Conservation (phyloP, 2,113 vertebrate genomes). For the Dermatemys mawii region DNA sequence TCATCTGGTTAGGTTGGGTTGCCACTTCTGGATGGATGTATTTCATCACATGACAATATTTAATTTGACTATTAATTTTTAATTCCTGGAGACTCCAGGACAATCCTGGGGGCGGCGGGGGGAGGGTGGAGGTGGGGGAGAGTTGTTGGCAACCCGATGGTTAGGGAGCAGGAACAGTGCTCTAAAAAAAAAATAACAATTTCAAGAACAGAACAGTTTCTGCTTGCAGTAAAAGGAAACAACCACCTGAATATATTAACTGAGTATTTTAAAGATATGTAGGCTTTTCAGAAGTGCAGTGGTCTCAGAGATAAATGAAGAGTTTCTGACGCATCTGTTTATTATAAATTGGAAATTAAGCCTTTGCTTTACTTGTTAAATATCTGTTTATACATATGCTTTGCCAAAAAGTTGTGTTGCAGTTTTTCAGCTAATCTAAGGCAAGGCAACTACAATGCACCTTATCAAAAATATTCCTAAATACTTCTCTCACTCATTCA, state of each 20-base stretch:
- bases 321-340: background rate
- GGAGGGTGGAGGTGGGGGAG: no score
- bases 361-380: conserved; percentile 1
- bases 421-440: conserved; percentile 45
- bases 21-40: no score
- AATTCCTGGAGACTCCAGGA: no score
- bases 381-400: conserved; percentile 3
- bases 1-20: background rate
- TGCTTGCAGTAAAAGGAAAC: background rate
- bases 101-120: no score
- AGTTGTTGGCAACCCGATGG: no score
- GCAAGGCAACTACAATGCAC: conserved; percentile 38
- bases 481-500: conserved; percentile 51
- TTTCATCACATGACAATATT: no score
- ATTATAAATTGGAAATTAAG: conserved; percentile 34
- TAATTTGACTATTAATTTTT: no score
- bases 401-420: conserved; percentile 46
- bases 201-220: background rate
- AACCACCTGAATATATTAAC: background rate
- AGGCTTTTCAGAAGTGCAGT: background rate
- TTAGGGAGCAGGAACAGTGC: background rate
- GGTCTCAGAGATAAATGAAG: background rate
- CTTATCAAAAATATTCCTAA: conserved; percentile 72
- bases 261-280: background rate
- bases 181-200: background rate